Base-by-base conservation (phyloP, 1,140 invertebrate genomes). In the Drosophila sechellia region DNA sequence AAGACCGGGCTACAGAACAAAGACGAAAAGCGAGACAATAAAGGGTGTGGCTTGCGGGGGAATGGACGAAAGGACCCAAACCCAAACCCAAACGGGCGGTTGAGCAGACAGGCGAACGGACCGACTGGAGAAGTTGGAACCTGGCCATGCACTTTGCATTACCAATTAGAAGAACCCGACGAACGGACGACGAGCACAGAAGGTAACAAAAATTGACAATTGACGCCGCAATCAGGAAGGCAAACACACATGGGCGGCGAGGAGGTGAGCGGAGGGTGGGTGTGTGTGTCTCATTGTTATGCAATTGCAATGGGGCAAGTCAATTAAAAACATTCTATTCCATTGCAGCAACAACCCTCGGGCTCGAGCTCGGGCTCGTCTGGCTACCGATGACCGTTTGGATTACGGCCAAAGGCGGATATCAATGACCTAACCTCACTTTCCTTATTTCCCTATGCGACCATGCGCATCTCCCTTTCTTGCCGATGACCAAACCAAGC, bases 371-470 rank as follows among this genome's bases (percentile, higher is more conserved):
- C 17, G 17, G 17, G 17, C 17, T 17, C 17, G 58, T 64, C 46
- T 52, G 46, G 15, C 60, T 25, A 58, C 63, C 49, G 45, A 56
- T 64, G 76, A 77, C 64, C 71, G 37, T 42, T 59, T 59, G 81
- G 81, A 86, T 85, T 86, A 85, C 73, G 78, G 73, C 73, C 81
- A 81, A 74, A 85, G 78, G 78, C 78, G 63, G 65, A 77, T 87
- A 87, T 87, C 83, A 87, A 89, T 87, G 83, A 89, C 83, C 84
- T 78, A 81, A 75, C 72, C 78, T 75, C 40, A 45, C 55, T 39
- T 61, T 25, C 37, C 46, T 20, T 50, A n/a, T n/a, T 37, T 48
- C 46, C 22, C 27, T 46, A 31, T 31, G 22, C 10, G n/a, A 39
- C 37, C 37, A 22, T 22, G 20, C 37, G 39, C 17, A 22, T 43